Percentiles rank a stretch among this genome's conserved stretches.
Evolutionary conservation across 2,888 invertebrate species (phyloP).

Genomic region (Oxyscelio sp.): DNA sequence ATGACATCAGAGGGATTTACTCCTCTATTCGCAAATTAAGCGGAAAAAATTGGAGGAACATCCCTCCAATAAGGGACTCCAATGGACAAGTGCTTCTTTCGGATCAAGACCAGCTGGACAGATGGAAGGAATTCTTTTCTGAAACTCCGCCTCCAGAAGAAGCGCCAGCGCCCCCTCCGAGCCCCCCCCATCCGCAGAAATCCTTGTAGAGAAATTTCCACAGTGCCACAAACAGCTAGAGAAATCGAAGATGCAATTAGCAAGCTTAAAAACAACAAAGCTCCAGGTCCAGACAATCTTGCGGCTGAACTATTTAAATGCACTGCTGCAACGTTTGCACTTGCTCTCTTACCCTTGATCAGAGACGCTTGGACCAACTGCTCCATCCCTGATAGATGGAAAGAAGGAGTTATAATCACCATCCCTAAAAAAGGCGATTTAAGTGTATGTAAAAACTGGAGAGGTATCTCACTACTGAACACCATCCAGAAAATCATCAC

Average conservation of each 20-base stretch:
- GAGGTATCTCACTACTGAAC: conserved; percentile 9
- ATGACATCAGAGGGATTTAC: conserved; percentile 36
- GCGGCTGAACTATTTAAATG: conserved; percentile 13
- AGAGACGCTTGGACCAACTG: conserved; percentile 7
- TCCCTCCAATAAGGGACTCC: conserved; percentile 16
- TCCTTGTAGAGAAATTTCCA: not conserved
- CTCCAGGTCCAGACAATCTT: conserved; percentile 13
- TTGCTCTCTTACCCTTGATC: not conserved
- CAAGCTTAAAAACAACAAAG: conserved; percentile 25
- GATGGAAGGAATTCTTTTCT: conserved; percentile 45
- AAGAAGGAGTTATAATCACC: conserved; percentile 10
- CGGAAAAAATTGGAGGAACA: conserved; percentile 12
- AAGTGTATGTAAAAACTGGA: conserved; percentile 31
- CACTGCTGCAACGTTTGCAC: not conserved
- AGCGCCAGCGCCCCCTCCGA: not conserved
- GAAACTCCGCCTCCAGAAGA: not conserved
- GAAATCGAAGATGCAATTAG: conserved; percentile 12
- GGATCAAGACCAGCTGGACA: conserved; percentile 25
- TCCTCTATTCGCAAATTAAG: conserved; percentile 22
- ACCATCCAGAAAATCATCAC: conserved; percentile 21
- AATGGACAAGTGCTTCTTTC: conserved; percentile 14
- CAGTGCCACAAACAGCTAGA: not conserved
- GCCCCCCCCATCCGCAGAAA: not conserved
- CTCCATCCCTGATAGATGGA: conserved; percentile 10
- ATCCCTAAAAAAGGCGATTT: conserved; percentile 10